These are phyloP conservation scores for Baccha elongata DNA, from an alignment of 2,888 invertebrate species.

Conservation along the genomic window DNA sequence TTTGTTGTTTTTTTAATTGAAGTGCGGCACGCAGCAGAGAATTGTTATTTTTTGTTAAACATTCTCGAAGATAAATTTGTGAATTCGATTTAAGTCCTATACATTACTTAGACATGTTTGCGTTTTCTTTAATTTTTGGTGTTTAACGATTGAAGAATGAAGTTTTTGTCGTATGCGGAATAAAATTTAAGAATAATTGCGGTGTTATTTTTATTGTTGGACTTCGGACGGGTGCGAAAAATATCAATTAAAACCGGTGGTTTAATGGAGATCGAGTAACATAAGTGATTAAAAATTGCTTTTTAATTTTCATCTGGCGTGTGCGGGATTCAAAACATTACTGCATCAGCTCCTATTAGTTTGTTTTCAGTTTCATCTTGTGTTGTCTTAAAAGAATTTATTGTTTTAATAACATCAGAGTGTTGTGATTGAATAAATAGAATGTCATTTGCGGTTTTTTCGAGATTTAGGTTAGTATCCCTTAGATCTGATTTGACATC, in stretches of 20 bases:
- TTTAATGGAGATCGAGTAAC: background rate
- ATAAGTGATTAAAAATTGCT: background rate
- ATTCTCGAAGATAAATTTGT: conserved; percentile 1
- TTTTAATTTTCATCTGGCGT: conserved; percentile 3
- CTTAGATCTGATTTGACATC: background rate
- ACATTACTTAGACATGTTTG: background rate
- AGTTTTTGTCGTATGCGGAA: background rate
- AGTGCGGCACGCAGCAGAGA: background rate
- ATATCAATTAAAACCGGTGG: background rate
- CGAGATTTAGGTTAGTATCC: background rate
- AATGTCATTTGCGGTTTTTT: background rate
- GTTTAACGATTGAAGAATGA: background rate
- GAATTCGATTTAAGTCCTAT: background rate
- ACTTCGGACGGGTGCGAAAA: background rate
- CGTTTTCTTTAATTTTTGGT: background rate
- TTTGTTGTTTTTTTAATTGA: conserved; percentile 6
- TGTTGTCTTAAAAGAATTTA: background rate
- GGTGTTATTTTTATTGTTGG: background rate
- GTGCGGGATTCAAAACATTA: conserved; percentile 1
- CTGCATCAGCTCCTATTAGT: background rate
- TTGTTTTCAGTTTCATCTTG: conserved; percentile 6
- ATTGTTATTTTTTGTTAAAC: background rate
- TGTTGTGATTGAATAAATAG: background rate
- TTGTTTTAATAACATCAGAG: background rate
- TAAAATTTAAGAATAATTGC: conserved; percentile 1